These are phyloP conservation scores for Ephialtes manifestator DNA, from an alignment of 2,888 invertebrate species.

Conservation along the genomic window DNA sequence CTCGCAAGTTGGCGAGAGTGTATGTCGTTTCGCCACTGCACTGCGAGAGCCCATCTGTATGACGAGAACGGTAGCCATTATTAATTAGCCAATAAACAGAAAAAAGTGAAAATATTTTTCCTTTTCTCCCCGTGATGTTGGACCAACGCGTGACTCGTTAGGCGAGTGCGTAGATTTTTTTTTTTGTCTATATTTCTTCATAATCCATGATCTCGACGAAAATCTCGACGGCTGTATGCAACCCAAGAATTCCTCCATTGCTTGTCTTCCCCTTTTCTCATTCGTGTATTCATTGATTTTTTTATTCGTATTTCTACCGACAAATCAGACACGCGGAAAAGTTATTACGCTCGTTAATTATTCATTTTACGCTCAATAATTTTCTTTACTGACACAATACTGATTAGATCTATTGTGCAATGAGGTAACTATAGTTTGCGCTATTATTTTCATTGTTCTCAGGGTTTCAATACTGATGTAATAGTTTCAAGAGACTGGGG, in stretches of 20 bases:
- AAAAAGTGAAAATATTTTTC: constrained; percentile 53
- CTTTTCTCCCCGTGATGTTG: constrained; percentile 24
- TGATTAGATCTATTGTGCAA: constrained; percentile 32
- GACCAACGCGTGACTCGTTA: constrained; percentile 47
- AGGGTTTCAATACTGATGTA: constrained; percentile 22
- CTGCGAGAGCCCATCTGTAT: constrained; percentile 22
- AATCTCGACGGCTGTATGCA: constrained; percentile 56
- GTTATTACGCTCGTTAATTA: constrained; percentile 55
- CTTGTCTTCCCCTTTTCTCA: constrained; percentile 16
- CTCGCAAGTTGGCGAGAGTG: constrained; percentile 62
- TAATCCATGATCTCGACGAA: constrained; percentile 66
- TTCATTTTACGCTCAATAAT: constrained; percentile 58
- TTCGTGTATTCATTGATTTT: constrained; percentile 45
- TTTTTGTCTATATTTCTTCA: constrained; percentile 61
- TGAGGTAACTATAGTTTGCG: constrained; percentile 42
- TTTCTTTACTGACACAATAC: constrained; percentile 34
- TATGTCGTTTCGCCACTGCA: constrained; percentile 50
- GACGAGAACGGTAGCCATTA: constrained; percentile 67
- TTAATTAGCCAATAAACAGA: constrained; percentile 68
- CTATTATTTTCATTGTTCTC: not conserved
- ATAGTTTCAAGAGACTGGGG: constrained; percentile 1
- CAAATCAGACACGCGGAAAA: constrained; percentile 39
- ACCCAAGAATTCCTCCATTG: constrained; percentile 55
- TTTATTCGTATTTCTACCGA: constrained; percentile 15
- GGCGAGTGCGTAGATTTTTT: constrained; percentile 31